These are phyloP conservation scores for Myotis davidii DNA, from an alignment of 2,113 vertebrate genomes.

Conservation along the genomic window DNA sequence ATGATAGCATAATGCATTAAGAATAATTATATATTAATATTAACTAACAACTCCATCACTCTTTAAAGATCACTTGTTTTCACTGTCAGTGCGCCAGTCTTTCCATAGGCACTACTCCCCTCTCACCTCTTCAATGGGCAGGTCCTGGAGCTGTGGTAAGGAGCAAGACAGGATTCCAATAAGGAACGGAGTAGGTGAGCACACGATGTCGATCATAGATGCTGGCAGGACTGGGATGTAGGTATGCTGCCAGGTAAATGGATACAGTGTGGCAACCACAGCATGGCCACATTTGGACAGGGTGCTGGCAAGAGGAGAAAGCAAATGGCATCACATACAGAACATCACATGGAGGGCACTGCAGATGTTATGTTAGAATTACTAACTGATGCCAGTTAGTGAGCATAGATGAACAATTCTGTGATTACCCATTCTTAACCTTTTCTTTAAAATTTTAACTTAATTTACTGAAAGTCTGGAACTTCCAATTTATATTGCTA, in stretches of 20 bases:
- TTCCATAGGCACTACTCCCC: neutral
- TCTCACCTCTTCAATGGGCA: conserved; percentile 97
- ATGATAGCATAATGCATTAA: neutral
- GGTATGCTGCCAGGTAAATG: conserved; percentile 99
- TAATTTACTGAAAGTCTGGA: neutral
- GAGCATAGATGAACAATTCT: neutral
- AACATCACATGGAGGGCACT: neutral
- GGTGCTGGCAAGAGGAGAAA: conserved; percentile 86
- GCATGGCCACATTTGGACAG: conserved; percentile 96
- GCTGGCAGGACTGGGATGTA: conserved; percentile 95
- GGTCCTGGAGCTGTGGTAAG: conserved; percentile 92
- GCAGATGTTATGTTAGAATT: neutral
- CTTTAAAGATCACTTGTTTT: conserved; percentile 15
- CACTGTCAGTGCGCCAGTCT: neutral
- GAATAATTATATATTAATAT: neutral
- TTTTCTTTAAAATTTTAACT: conserved; percentile 28
- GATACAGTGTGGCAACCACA: conserved; percentile 94
- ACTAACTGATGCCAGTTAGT: neutral
- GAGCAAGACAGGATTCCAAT: conserved; percentile 95
- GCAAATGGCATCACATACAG: conserved; percentile 39
- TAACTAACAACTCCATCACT: neutral
- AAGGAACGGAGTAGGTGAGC: conserved; percentile 97
- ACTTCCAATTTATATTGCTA: neutral
- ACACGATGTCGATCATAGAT: conserved; percentile 98
- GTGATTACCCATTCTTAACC: conserved; percentile 2